Conservation (phyloP, 2,113 vertebrate genomes). For the Cynocephalus volans region DNA sequence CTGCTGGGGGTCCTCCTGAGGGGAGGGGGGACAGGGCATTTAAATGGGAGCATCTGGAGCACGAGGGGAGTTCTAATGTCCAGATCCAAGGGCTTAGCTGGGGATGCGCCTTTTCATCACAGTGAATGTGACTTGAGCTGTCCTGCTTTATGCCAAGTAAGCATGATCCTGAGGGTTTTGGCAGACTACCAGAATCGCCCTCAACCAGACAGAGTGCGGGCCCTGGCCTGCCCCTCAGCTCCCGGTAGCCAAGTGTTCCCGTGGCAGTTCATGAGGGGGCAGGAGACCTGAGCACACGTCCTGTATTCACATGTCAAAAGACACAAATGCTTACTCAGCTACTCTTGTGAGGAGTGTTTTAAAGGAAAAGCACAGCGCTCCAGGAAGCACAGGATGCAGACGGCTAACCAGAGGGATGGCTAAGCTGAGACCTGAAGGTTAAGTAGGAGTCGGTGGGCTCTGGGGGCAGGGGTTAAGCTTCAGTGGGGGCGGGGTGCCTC, state of each 20-base stretch:
- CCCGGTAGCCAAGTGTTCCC: neutral
- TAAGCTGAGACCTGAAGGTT: rapidly evolving
- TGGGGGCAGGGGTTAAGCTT: neutral
- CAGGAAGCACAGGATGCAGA: neutral
- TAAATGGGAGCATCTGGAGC: neutral
- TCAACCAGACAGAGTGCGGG: neutral
- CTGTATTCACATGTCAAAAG: no score
- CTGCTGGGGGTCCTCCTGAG: neutral
- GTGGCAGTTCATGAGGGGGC: neutral
- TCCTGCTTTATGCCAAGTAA: neutral
- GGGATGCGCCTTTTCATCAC: neutral
- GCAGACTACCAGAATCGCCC: neutral
- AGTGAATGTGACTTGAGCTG: neutral
- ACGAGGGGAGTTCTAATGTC: neutral
- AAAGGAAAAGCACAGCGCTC: neutral
- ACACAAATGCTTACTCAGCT: neutral
- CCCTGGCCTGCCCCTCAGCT: neutral
- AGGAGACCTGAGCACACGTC: neutral
- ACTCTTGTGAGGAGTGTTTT: neutral
- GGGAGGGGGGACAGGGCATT: neutral
- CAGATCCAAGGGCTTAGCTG: neutral
- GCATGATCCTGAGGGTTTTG: neutral
- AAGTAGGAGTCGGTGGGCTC: neutral
- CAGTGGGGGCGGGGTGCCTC: neutral
- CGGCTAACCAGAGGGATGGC: neutral